Evolutionary conservation across 2,888 invertebrate species (phyloP), one percentile per base, ranked within the genome.

Genomic region (Clusia tigrina): DNA sequence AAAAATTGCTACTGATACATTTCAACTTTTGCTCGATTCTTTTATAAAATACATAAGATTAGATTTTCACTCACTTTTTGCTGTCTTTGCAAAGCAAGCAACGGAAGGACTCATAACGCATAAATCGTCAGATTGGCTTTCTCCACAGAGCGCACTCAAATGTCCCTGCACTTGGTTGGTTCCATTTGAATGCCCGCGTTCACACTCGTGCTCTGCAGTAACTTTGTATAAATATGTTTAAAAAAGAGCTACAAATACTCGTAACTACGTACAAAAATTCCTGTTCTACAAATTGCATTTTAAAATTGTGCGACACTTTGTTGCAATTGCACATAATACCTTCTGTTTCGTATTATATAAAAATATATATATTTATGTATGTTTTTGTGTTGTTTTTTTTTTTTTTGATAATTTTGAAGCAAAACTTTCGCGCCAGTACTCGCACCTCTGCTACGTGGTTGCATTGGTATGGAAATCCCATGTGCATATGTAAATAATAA

Each of bases 61-160:
- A 68, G 68, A 68, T 67, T 72, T 71, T 69, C 69, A 66, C 66
- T 67, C 71, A 66, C 66, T 65, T 67, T 66, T 69, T 54, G 23
- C 65, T 54, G 58, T 55, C 58, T 61, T 66, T 51, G 63, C 60
- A 63, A 63, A 66, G 65, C 64, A 71, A 68, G 71, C 69, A 71
- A 71, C 71, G 73, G 73, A 73, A 73, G 73, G 73, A 73, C 65
- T 73, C 69, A 65, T 66, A 68, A 69, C n/a, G n/a, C n/a, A n/a
- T n/a, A n/a, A n/a, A n/a, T n/a, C n/a, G n/a, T n/a, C n/a, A 70
- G 65, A 69, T 68, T 69, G 72, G 72, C 69, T 67, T 69, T 68
- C 63, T 60, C 38, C n/a, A n/a, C n/a, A n/a, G n/a, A 37, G 20
- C 18, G 48, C 48, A 48, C 22, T 20, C 48, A 48, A 42, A 42